phyloP scores from a whole-genome alignment of 2,797 vertebrate species.

The Esox masquinongy region DNA sequence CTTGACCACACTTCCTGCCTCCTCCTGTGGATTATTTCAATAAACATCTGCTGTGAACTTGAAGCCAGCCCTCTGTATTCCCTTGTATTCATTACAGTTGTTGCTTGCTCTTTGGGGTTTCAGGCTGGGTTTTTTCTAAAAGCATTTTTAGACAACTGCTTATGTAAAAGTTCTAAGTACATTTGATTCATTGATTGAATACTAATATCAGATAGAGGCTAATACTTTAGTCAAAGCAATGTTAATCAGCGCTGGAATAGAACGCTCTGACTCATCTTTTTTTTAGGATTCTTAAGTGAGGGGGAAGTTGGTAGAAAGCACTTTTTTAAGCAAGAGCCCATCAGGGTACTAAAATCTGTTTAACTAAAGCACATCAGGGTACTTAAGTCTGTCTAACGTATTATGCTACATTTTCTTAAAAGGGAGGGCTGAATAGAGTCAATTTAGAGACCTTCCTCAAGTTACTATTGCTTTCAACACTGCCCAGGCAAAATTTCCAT shows the following conservation, averaged over 20 bases:
- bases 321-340: no score
- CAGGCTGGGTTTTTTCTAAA: no score
- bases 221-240: neutral
- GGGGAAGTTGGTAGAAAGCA: neutral
- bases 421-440: neutral
- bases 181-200: neutral
- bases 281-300: no score
- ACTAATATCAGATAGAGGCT: neutral
- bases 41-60: no score
- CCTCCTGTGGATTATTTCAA: no score
- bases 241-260: neutral
- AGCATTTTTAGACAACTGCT: no score
- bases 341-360: neutral
- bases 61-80: no score
- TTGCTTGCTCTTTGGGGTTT: no score
- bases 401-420: neutral
- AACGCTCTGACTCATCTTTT: no score
- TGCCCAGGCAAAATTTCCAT: conserved; percentile 50
- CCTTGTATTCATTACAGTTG: no score
- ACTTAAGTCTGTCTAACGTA: neutral
- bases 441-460: neutral
- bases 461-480: neutral
- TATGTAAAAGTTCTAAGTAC: no score
- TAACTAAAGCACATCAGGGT: neutral
- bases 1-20: no score